Conservation (phyloP, 92 coral and sea anemone species). For the Porites rus region DNA sequence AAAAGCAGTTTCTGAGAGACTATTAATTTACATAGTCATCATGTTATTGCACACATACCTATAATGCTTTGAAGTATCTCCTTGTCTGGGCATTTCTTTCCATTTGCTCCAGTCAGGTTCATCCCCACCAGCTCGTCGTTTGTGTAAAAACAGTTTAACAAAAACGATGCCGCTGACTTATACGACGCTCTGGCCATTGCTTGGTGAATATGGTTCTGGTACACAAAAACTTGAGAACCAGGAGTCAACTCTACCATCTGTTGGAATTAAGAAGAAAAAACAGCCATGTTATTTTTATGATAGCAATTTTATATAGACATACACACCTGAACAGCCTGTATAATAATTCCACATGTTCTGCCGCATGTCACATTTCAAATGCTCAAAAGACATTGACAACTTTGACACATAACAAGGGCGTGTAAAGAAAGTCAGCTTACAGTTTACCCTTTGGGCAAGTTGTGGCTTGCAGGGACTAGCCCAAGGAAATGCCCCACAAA, state of each 20-base stretch:
- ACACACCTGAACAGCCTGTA: neutral
- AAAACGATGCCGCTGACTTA: slow-evolving; percentile 28
- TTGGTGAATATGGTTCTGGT: slow-evolving; percentile 14
- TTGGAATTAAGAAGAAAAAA: neutral
- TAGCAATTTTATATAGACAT: neutral
- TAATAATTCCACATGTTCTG: neutral
- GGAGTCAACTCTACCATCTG: slow-evolving; percentile 52
- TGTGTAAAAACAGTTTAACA: slow-evolving; percentile 38
- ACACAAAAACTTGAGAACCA: slow-evolving; percentile 30
- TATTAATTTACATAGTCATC: no score
- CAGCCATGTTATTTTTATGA: neutral
- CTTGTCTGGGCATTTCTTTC: slow-evolving; percentile 28
- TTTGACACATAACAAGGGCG: no score
- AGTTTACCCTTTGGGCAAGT: no score
- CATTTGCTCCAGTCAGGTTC: slow-evolving; percentile 48
- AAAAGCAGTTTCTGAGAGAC: no score
- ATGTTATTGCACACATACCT: slow-evolving; percentile 22
- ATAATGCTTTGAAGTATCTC: slow-evolving; percentile 38
- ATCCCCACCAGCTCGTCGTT: slow-evolving; percentile 33
- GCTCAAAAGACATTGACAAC: no score
- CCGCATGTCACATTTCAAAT: no score
- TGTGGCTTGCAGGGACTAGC: no score
- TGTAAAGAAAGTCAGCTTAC: no score
- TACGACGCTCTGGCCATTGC: slow-evolving; percentile 29
- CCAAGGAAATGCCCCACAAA: no score